These are phyloP conservation scores for Cynocephalus volans DNA, from an alignment of 2,113 vertebrate species.

Conservation along the genomic window DNA sequence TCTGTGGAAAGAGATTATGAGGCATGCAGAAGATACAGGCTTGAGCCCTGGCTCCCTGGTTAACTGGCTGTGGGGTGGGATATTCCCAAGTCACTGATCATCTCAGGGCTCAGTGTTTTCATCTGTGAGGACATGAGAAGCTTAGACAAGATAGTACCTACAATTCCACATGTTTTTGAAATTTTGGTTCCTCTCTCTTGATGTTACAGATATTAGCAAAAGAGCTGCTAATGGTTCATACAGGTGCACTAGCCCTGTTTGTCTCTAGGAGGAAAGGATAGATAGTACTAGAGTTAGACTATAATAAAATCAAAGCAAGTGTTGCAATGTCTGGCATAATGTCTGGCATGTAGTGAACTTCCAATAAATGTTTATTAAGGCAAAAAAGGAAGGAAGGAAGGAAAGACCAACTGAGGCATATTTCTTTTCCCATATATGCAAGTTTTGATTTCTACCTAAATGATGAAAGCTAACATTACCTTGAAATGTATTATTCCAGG, in stretches of 20 bases:
- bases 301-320: not conserved
- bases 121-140: not conserved
- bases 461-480: not conserved
- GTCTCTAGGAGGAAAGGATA: not conserved
- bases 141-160: not conserved
- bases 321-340: not conserved
- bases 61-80: not conserved
- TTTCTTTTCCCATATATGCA: not conserved
- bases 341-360: not conserved
- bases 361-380: not conserved
- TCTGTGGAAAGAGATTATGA: not conserved
- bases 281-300: not conserved
- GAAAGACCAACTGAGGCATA: not conserved
- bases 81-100: not conserved
- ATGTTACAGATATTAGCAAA: constrained; percentile 26
- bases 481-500: not conserved
- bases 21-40: not conserved
- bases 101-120: not conserved
- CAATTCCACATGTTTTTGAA: not conserved
- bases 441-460: not conserved
- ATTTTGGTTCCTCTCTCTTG: not conserved
- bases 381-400: not conserved
- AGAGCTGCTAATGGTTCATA: not conserved
- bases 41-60: not conserved
- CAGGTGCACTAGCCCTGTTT: not conserved